Conservation (phyloP, 2,888 invertebrate genomes). For the Lasius platythorax region DNA sequence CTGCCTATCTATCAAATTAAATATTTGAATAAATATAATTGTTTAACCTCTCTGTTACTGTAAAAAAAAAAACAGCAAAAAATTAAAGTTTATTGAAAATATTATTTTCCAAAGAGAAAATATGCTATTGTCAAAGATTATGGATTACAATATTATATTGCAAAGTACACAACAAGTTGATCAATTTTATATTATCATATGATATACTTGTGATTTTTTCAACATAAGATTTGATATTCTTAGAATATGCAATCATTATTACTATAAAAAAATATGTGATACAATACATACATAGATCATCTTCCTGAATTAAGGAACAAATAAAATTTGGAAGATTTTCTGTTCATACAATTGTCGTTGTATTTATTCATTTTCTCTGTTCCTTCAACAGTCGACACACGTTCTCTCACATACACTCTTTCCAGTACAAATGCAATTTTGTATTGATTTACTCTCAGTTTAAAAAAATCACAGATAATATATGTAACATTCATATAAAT, state of each 20-base stretch:
- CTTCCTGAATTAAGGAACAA: constrained; percentile 34
- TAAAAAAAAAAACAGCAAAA: not conserved
- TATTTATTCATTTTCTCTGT: constrained; percentile 38
- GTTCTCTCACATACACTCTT: constrained; percentile 25
- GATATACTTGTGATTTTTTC: not conserved
- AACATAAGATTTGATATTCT: not conserved
- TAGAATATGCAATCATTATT: not conserved
- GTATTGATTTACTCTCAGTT: constrained; percentile 60
- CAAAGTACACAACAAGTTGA: not conserved
- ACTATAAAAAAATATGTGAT: constrained; percentile 21
- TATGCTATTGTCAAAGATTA: not conserved
- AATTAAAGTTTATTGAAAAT: constrained; percentile 6
- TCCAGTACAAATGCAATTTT: constrained; percentile 56
- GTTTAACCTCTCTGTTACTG: not conserved
- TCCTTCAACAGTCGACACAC: constrained; percentile 18
- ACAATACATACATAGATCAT: constrained; percentile 50
- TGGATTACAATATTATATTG: not conserved
- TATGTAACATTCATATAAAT: constrained; percentile 77
- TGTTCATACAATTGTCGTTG: constrained; percentile 45
- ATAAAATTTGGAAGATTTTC: constrained; percentile 55
- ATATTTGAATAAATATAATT: not conserved
- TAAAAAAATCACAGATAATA: constrained; percentile 77
- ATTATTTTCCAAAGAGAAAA: not conserved
- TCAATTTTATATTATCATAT: constrained; percentile 23
- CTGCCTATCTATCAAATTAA: not conserved